Percentiles rank a stretch among this genome's conserved stretches.
Conservation (phyloP, 2,888 invertebrate genomes). For the Callinectes sapidus region DNA sequence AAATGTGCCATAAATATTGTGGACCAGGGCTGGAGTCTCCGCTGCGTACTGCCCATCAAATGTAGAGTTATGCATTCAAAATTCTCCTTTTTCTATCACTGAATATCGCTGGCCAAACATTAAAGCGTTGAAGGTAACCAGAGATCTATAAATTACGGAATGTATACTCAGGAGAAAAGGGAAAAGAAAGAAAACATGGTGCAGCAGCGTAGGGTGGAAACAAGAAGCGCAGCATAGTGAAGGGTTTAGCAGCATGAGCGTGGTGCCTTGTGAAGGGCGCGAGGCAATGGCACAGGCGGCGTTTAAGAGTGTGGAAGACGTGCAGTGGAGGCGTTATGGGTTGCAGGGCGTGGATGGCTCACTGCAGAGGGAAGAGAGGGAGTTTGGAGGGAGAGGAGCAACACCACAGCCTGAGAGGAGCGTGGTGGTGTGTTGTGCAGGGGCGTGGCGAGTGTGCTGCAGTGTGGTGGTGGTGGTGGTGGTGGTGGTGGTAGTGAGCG, state of each 20-base stretch:
- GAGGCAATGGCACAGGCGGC: neutral
- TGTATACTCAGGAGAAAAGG: neutral
- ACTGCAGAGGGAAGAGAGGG: neutral
- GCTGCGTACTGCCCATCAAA: neutral
- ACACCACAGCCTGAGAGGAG: neutral
- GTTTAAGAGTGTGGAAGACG: neutral
- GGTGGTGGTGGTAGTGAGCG: neutral
- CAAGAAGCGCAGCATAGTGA: neutral
- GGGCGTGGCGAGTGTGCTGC: neutral
- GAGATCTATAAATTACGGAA: neutral
- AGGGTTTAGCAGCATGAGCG: neutral
- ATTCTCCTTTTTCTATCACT: neutral
- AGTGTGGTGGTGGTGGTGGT: neutral
- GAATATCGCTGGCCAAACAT: neutral
- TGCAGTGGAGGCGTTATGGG: constrained; percentile 9
- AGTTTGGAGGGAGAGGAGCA: neutral
- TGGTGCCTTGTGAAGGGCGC: neutral
- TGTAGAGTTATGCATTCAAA: neutral
- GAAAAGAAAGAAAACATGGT: neutral
- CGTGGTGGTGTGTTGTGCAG: neutral
- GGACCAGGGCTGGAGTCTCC: neutral
- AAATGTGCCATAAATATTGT: neutral
- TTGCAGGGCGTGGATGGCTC: neutral
- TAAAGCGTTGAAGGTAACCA: neutral
- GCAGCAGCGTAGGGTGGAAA: neutral